phyloP scores from a whole-genome alignment of 1,140 invertebrate species.

The Daktulosphaira vitifoliae region DNA sequence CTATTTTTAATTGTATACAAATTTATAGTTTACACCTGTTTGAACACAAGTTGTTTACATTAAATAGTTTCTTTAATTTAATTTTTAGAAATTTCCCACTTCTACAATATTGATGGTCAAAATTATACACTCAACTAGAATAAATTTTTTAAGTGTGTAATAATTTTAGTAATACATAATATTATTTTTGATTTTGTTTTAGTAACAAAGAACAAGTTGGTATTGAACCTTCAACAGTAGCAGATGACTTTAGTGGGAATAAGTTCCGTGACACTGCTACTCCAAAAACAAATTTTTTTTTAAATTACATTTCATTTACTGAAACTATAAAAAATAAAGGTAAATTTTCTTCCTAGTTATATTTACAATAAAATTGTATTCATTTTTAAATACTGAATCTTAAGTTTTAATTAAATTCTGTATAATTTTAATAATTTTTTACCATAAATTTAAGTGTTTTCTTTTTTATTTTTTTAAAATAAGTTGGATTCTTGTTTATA shows the following conservation, averaged over 20 bases:
- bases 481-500: too few relatives aligned
- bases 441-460: not conserved
- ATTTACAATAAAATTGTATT: not conserved
- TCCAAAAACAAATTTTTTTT: constrained; percentile 1
- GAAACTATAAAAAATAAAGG: not conserved
- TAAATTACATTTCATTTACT: not conserved
- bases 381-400: not conserved
- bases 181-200: too few relatives aligned
- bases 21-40: too few relatives aligned
- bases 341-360: not conserved
- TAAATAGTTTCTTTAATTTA: too few relatives aligned
- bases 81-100: too few relatives aligned
- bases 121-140: too few relatives aligned
- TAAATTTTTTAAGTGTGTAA: too few relatives aligned
- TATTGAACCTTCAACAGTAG: constrained; percentile 29
- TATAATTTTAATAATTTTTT: not conserved
- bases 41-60: too few relatives aligned
- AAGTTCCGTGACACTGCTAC: not conserved
- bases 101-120: too few relatives aligned
- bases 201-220: constrained; percentile 10
- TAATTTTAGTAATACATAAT: too few relatives aligned
- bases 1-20: too few relatives aligned
- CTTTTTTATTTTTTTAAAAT: not conserved
- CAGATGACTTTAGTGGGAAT: constrained; percentile 19
- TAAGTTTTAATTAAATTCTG: not conserved